These are phyloP conservation scores for Thera obeliscata DNA, from an alignment of 2,888 invertebrate genomes.

Conservation along the genomic window DNA sequence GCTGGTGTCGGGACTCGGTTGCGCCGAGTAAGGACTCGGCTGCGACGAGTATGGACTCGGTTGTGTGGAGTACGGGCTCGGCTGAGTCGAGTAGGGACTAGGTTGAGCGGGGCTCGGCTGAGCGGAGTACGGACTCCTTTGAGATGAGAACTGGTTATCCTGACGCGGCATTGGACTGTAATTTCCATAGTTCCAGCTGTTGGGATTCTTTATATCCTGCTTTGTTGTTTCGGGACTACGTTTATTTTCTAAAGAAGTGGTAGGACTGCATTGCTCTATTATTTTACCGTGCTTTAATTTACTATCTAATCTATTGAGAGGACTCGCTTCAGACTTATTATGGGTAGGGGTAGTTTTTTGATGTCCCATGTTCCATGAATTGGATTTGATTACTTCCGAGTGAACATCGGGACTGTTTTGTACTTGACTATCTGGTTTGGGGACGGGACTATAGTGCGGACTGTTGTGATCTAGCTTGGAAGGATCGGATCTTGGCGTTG, in stretches of 20 bases:
- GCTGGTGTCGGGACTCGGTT: conserved; percentile 79
- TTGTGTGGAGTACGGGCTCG: conserved; percentile 76
- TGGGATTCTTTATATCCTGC: conserved; percentile 74
- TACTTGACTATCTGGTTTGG: conserved; percentile 79
- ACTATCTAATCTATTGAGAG: conserved; percentile 74
- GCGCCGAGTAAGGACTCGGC: conserved; percentile 77
- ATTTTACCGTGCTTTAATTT: conserved; percentile 75
- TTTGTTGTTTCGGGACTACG: conserved; percentile 75
- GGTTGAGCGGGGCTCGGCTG: conserved; percentile 78
- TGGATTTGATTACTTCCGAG: conserved; percentile 64
- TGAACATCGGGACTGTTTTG: conserved; percentile 75
- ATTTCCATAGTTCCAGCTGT: conserved; percentile 74
- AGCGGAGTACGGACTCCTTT: conserved; percentile 78
- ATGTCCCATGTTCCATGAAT: conserved; percentile 73
- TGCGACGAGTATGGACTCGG: conserved; percentile 80
- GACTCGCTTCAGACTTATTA: conserved; percentile 76
- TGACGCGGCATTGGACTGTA: conserved; percentile 80
- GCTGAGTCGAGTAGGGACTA: conserved; percentile 77
- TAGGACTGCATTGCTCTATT: conserved; percentile 79
- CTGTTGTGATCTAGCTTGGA: conserved; percentile 67
- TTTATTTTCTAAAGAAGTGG: conserved; percentile 76
- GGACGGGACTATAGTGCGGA: conserved; percentile 75
- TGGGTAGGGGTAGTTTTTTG: conserved; percentile 77
- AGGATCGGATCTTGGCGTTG: conserved; percentile 72
- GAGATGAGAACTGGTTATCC: conserved; percentile 74